These are phyloP conservation scores for Cerastis rubricosa DNA, from an alignment of 2,888 invertebrate genomes.

Conservation along the genomic window DNA sequence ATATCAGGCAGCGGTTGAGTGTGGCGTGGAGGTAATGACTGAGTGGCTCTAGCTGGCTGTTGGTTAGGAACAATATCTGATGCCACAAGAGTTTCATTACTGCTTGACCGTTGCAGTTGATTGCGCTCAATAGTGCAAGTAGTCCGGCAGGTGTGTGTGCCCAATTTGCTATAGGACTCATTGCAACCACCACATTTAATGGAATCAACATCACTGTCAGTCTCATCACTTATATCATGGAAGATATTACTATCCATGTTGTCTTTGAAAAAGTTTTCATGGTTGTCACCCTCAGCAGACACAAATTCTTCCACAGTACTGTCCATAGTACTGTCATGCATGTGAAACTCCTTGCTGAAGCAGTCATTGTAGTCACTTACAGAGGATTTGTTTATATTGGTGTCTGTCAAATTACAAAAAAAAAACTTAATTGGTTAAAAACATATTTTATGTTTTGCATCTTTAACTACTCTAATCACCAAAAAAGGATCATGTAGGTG, in stretches of 20 bases:
- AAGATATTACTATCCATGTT: constrained; percentile 62
- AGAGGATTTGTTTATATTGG: constrained; percentile 78
- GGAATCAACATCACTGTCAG: constrained; percentile 88
- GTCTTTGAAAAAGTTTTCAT: constrained; percentile 81
- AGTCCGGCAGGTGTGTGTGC: constrained; percentile 84
- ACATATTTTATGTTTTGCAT: background rate
- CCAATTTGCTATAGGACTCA: constrained; percentile 82
- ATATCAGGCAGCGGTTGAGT: constrained; percentile 68
- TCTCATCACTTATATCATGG: constrained; percentile 86
- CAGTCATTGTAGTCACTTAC: constrained; percentile 81
- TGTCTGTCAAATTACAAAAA: constrained; percentile 69
- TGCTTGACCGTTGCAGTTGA: constrained; percentile 81
- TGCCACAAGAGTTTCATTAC: constrained; percentile 87
- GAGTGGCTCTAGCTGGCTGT: constrained; percentile 48
- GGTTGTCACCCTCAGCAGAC: constrained; percentile 83
- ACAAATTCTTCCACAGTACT: constrained; percentile 74
- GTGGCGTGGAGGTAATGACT: constrained; percentile 62
- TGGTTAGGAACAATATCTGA: constrained; percentile 75
- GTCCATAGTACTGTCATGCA: constrained; percentile 80
- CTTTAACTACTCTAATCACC: background rate
- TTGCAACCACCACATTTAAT: constrained; percentile 87
- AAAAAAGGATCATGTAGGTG: background rate
- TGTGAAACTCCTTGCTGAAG: constrained; percentile 84
- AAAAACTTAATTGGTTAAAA: background rate
- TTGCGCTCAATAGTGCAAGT: constrained; percentile 87